Evolutionary conservation across 2,797 vertebrate genomes (phyloP), one percentile per base, ranked within the genome.

Genomic region (Microctenopoma lineatum): DNA sequence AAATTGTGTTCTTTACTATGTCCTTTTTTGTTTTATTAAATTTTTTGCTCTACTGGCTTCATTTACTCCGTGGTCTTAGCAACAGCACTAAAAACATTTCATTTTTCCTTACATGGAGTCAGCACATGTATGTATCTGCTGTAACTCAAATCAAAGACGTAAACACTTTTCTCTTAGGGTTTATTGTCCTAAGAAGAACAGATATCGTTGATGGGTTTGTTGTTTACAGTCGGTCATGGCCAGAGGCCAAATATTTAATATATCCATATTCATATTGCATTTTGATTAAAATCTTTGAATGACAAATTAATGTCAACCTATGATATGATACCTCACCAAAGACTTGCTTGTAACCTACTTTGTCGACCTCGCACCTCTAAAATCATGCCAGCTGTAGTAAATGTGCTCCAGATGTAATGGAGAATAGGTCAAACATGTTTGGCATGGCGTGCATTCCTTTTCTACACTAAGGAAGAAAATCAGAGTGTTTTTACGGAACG

Each of bases 1-100:
- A 94, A 95, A 95, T 94, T 85, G 91, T 92, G 87, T 89, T 92
- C 80, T 89, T 88, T 85, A 85, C 69, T 85, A 83, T 41, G 42
- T 82, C 25, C 26, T 55, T 2, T 45, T 10, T 25, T 54, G 18
- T 4, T 34, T 21, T 66, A 10, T 8, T 16, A 4, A 3, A 27
- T 13, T 21, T 21, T 21, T 21, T 21, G 21, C 21, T 21, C 21
- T 6, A 6, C 15, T 46, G 27, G 55, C 47, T 61, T 74, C 26
- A 34, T 56, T 7, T 4, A 46, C 45, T 3, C 2, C 14, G 29
- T 11, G 25, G 12, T 26, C 12, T 55, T 4, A 45, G 29, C 62
- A 32, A 32, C 29, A 32, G 29, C 29, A 21, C 21, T 21, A 21
- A 21, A 21, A 21, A 21, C 21, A 21, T 21, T 21, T 21, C 21